Conservation (phyloP, 2,888 invertebrate species). For the Scaptomyza tumidula region DNA sequence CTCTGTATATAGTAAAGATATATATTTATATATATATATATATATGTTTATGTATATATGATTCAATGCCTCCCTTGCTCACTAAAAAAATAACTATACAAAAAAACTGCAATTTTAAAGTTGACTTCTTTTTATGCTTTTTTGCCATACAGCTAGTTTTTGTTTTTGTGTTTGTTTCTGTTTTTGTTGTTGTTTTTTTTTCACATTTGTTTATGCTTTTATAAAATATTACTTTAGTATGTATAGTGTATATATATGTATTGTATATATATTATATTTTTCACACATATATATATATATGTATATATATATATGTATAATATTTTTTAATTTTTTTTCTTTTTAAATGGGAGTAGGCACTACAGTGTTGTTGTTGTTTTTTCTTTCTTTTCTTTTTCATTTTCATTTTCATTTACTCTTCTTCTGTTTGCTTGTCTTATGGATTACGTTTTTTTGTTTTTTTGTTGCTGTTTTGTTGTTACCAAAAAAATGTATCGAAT, state of each 20-base stretch:
- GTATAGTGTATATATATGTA: constrained; percentile 75
- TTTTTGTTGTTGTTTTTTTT: constrained; percentile 38
- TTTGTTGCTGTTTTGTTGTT: constrained; percentile 31
- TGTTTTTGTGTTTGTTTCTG: constrained; percentile 4
- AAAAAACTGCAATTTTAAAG: constrained; percentile 69
- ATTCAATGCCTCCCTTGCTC: constrained; percentile 73
- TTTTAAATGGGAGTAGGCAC: constrained; percentile 82
- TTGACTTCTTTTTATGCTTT: constrained; percentile 48
- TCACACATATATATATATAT: constrained; percentile 28
- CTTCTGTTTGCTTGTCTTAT: constrained; percentile 46
- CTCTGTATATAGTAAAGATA: constrained; percentile 50
- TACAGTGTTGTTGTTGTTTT: constrained; percentile 75
- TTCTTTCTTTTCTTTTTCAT: constrained; percentile 40
- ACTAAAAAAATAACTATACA: constrained; percentile 77
- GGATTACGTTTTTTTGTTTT: constrained; percentile 43
- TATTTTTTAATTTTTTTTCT: constrained; percentile 35
- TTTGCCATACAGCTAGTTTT: constrained; percentile 16
- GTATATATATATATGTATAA: constrained; percentile 50
- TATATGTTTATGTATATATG: constrained; percentile 51
- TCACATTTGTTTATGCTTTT: constrained; percentile 55
- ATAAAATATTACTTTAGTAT: constrained; percentile 75
- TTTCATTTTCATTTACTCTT: constrained; percentile 41
- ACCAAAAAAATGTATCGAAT: constrained; percentile 65
- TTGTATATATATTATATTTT: constrained; percentile 63
- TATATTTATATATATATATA: constrained; percentile 46